Percentiles rank a stretch among this genome's conserved stretches.
These are phyloP conservation scores for Siniperca scherzeri DNA, from an alignment of 2,797 vertebrate species.

Conservation along the genomic window DNA sequence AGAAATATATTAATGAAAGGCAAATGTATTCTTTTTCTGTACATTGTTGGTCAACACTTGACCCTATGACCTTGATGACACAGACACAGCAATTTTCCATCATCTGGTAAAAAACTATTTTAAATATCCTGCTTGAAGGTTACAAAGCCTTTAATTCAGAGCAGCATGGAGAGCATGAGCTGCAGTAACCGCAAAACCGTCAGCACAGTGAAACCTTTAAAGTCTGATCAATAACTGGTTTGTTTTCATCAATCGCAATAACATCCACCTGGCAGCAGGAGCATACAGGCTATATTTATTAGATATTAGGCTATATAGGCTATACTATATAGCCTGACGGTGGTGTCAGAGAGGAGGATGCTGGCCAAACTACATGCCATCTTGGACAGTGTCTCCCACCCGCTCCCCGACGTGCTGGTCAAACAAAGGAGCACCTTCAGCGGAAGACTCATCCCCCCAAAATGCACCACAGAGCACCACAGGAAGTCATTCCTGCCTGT, in stretches of 20 bases:
- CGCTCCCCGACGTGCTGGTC: too few species aligned
- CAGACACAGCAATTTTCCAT: neutral
- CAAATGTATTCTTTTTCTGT: neutral
- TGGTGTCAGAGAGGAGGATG: too few species aligned
- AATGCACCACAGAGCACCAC: too few species aligned
- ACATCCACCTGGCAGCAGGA: neutral
- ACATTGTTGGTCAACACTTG: neutral
- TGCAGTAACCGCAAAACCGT: neutral
- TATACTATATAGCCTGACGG: too few species aligned
- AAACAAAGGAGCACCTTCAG: too few species aligned
- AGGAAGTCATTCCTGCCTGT: too few species aligned
- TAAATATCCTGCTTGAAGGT: neutral
- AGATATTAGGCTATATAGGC: too few species aligned
- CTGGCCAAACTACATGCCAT: too few species aligned
- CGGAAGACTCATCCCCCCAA: too few species aligned
- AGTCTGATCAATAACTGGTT: constrained; percentile 23
- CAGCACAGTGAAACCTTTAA: constrained; percentile 5
- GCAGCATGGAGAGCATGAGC: neutral
- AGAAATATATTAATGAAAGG: too few species aligned
- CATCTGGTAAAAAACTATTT: neutral
- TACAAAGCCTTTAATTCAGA: neutral
- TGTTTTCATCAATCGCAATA: constrained; percentile 26
- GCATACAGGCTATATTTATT: too few species aligned
- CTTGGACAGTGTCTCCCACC: too few species aligned
- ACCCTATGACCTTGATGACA: neutral